Base-by-base conservation (phyloP, 2,888 invertebrate genomes). In the Hirtodrosophila duncani region DNA sequence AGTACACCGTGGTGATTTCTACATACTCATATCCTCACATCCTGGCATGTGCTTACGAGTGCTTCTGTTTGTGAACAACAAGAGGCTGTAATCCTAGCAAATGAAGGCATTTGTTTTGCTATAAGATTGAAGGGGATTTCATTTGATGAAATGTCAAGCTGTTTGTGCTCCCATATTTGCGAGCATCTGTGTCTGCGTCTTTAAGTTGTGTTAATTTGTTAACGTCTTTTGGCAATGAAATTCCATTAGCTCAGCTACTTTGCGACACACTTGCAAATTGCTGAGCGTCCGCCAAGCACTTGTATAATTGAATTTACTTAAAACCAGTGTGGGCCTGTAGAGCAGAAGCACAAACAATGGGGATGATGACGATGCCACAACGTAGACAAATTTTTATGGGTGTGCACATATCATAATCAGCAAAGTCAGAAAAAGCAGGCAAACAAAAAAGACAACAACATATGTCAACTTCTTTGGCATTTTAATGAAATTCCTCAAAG, bases 121-220 rank as follows among this genome's bases (percentile, higher is more conserved):
- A 43, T 44, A 49, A 58, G 51, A 30, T n/a, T n/a, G n/a, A 46
- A 51, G 46, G 29, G 49, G 64, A 64, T 64, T 71, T 48, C 17
- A 62, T 64, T 67, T 62, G 61, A 60, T 51, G 58, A 55, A 55
- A 71, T 62, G 77, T 55, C 59, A 61, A 59, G 55, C 37, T 41
- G 44, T 51, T 51, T 34, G 33, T 26, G 13, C 24, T 48, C 17
- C 5, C 3, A 20, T 26, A 26, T 27, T 7, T 27, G 27, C 27
- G 10, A 8, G 4, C 11, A 3, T 31, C 10, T 11, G 6, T 45
- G 20, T 24, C 34, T 20, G 37, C 31, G 36, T 43, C 59, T 58
- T 46, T 41, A 56, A 56, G 44, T 26, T 49, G 48, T 46, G 43
- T 23, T 31, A 24, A 11, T 29, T 34, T 23, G 23, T 30, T 27